phyloP scores from a whole-genome alignment of 2,888 invertebrate genomes.

The Rosalia funebris region DNA sequence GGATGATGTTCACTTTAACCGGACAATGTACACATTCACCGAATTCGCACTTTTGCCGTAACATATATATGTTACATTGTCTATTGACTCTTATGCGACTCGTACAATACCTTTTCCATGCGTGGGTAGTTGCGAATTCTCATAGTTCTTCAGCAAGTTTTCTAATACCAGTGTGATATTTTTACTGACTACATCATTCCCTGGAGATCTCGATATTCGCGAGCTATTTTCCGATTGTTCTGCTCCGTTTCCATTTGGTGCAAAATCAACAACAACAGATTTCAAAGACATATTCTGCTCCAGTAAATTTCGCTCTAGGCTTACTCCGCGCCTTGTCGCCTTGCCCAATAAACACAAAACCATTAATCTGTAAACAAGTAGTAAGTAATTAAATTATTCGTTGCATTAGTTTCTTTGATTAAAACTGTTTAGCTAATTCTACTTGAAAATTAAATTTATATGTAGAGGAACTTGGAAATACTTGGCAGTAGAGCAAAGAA shows the following conservation, averaged over 20 bases:
- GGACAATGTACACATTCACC: too few relatives aligned
- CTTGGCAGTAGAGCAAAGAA: too few relatives aligned
- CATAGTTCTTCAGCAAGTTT: slow-evolving; percentile 88
- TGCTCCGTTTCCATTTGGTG: slow-evolving; percentile 26
- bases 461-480: too few relatives aligned
- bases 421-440: slow-evolving; percentile 1
- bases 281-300: slow-evolving; percentile 46
- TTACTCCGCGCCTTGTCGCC: slow-evolving; percentile 35
- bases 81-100: too few relatives aligned
- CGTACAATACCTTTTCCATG: slow-evolving; percentile 89
- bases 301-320: slow-evolving; percentile 42
- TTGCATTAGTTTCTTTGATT: slow-evolving; percentile 15
- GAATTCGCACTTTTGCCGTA: too few relatives aligned
- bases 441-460: too few relatives aligned
- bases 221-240: slow-evolving; percentile 4
- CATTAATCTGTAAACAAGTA: slow-evolving; percentile 36
- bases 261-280: slow-evolving; percentile 50
- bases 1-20: too few relatives aligned
- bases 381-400: slow-evolving; percentile 16
- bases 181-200: slow-evolving; percentile 69
- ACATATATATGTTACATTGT: too few relatives aligned
- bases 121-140: slow-evolving; percentile 89
- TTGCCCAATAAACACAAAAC: slow-evolving; percentile 30
- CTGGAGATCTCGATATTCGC: slow-evolving; percentile 40
- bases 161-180: slow-evolving; percentile 88